phyloP scores from a whole-genome alignment of 1,140 invertebrate genomes.

The Drosophila auraria region DNA sequence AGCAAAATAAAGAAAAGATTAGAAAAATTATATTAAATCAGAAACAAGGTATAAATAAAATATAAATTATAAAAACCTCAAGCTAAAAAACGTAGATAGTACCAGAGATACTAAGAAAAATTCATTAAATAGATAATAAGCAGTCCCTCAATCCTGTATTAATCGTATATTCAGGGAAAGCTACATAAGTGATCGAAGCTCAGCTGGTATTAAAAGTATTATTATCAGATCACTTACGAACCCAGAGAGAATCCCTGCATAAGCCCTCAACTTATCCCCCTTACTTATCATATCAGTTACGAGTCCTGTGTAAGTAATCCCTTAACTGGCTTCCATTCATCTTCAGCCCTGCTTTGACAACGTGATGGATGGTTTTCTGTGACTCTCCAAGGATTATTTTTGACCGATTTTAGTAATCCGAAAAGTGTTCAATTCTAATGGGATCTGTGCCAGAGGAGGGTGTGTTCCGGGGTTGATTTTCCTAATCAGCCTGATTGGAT shows the following conservation, averaged over 20 bases:
- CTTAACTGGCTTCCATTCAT: conserved; percentile 42
- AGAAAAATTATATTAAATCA: background rate
- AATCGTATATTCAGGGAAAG: background rate
- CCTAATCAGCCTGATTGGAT: conserved; percentile 37
- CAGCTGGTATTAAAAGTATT: background rate
- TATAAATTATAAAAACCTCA: background rate
- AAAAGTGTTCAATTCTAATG: conserved; percentile 31
- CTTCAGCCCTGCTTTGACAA: conserved; percentile 36
- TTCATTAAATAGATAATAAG: too few species aligned
- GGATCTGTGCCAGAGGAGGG: conserved; percentile 1
- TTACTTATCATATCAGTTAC: conserved; percentile 47
- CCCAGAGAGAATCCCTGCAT: too few species aligned
- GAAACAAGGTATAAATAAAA: background rate
- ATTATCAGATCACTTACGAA: conserved; percentile 29
- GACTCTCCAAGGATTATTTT: conserved; percentile 35
- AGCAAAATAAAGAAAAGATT: background rate
- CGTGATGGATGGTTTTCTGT: conserved; percentile 33
- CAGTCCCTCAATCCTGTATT: too few species aligned
- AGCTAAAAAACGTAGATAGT: too few species aligned
- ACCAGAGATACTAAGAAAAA: too few species aligned
- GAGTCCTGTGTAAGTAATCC: conserved; percentile 30
- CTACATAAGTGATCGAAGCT: background rate
- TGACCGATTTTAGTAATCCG: conserved; percentile 17
- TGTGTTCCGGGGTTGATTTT: conserved; percentile 19
- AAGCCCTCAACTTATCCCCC: conserved; percentile 3